Base-by-base conservation (phyloP, 2,797 vertebrate species). In the Ptychadena robeensis region DNA sequence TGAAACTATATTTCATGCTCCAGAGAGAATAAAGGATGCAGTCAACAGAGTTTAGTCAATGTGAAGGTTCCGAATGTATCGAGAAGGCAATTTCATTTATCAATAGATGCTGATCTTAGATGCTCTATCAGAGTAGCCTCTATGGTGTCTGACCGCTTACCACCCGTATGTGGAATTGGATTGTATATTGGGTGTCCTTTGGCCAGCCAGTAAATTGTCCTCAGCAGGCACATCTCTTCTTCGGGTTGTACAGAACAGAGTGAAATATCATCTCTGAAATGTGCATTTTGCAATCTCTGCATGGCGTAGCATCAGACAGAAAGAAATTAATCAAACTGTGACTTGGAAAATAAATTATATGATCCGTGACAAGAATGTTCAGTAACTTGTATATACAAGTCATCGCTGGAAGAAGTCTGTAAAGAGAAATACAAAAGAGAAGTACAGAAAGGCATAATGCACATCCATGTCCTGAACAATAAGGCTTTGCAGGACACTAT, bases 1-100 rank as follows among this genome's bases (percentile, higher is more conserved):
- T 40, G 34, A 75, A 59, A 53, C n/a, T 25, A 40, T 82, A 75
- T 75, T 75, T 74, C 64, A 82, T 82, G 80, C 72, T 82, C 65
- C 40, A 12, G 22, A 63, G 57, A 67, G 32, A 37, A 82, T 31
- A 67, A 82, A 59, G 40, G 44, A 82, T 57, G 40, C 32, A 64
- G 65, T 76, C 35, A 63, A 77, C 25, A 48, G 57, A 76, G 4
- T 76, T 82, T 65, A 75, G 53, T 69, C 48, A 32, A 64, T 64
- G 44, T 70, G 57, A 63, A 68, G 34, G 63, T 28, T 28, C 44
- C 73, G 48, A 28, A 8, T 34, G 35, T 75, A 75, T 2, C 64
- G 66, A 77, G 71, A 77, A 30, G 30, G 67, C 66, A 44, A 65
- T 69, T 77, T 71, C 15, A 75, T 82, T 75, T 76, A 75, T 65